Conservation (phyloP, 2,888 invertebrate species). For the Sphaerophoria taeniata region DNA sequence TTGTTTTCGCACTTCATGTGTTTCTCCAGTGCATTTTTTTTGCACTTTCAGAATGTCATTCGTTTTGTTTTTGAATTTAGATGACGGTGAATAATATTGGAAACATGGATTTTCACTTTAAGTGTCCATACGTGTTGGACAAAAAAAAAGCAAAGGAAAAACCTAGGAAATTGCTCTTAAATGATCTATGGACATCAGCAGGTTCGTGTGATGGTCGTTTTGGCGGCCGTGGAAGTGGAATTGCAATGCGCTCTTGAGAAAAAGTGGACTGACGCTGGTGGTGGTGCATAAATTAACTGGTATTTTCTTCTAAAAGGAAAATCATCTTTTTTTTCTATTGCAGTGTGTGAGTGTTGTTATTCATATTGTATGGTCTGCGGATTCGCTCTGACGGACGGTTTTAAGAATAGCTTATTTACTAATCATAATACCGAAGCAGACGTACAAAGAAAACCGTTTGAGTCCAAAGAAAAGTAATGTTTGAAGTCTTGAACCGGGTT, state of each 20-base stretch:
- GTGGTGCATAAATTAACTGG: conserved; percentile 60
- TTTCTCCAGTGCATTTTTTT: conserved; percentile 16
- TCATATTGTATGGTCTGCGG: conserved; percentile 16
- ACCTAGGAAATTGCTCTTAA: conserved; percentile 46
- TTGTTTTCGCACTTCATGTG: conserved; percentile 50
- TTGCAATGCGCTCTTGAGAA: conserved; percentile 16
- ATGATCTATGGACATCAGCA: conserved; percentile 39
- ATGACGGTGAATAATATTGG: conserved; percentile 33
- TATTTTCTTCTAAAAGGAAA: conserved; percentile 12
- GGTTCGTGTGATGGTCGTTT: neutral
- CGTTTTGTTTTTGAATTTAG: conserved; percentile 35
- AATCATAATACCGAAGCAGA: conserved; percentile 39
- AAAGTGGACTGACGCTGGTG: conserved; percentile 48
- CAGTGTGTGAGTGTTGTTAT: conserved; percentile 3
- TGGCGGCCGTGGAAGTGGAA: neutral
- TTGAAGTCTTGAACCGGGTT: conserved; percentile 26
- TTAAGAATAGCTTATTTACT: conserved; percentile 50
- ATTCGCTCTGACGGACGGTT: conserved; percentile 9
- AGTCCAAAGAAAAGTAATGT: conserved; percentile 22
- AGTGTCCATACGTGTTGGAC: neutral
- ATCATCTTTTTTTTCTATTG: conserved; percentile 51
- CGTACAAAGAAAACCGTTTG: conserved; percentile 42
- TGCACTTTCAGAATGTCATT: conserved; percentile 56
- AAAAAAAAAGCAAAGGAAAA: conserved; percentile 15
- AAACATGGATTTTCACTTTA: conserved; percentile 66